Conservation (phyloP, 2,888 invertebrate species). For the Diachrysia chrysitis region DNA sequence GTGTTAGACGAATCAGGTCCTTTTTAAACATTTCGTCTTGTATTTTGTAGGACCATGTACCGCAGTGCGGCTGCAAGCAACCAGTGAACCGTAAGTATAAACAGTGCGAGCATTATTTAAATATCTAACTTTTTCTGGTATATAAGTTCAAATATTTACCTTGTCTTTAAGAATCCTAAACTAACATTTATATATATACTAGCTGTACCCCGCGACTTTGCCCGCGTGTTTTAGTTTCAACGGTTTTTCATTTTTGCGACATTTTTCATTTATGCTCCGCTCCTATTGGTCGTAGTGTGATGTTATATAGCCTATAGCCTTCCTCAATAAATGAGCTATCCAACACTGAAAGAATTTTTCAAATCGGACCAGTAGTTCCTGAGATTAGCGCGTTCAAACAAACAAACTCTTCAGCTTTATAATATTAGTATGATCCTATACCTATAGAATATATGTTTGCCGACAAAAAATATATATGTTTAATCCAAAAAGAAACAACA, state of each 20-base stretch:
- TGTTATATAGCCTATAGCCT: too few relatives aligned
- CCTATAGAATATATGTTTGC: neutral
- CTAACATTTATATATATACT: neutral
- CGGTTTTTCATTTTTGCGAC: too few relatives aligned
- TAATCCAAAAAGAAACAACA: neutral
- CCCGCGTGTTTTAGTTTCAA: too few relatives aligned
- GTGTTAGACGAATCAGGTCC: neutral
- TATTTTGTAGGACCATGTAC: neutral
- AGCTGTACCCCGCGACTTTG: too few relatives aligned
- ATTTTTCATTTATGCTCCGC: too few relatives aligned
- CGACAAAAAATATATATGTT: neutral
- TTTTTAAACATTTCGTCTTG: neutral
- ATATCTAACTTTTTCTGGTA: neutral
- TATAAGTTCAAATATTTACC: neutral
- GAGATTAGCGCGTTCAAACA: too few relatives aligned
- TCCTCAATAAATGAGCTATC: too few relatives aligned
- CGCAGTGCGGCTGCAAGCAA: slow-evolving; percentile 14
- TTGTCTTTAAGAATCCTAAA: too few relatives aligned
- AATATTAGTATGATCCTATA: neutral
- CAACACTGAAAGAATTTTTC: too few relatives aligned
- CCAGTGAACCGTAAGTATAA: neutral
- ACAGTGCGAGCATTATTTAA: neutral
- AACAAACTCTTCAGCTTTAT: too few relatives aligned
- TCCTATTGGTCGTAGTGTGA: too few relatives aligned
- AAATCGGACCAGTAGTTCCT: too few relatives aligned